A percentile compares a stretch with the other conserved stretches of the same genome.
These are phyloP conservation scores for Hoplodrina blanda DNA, from an alignment of 2,888 invertebrate species.

Conservation along the genomic window DNA sequence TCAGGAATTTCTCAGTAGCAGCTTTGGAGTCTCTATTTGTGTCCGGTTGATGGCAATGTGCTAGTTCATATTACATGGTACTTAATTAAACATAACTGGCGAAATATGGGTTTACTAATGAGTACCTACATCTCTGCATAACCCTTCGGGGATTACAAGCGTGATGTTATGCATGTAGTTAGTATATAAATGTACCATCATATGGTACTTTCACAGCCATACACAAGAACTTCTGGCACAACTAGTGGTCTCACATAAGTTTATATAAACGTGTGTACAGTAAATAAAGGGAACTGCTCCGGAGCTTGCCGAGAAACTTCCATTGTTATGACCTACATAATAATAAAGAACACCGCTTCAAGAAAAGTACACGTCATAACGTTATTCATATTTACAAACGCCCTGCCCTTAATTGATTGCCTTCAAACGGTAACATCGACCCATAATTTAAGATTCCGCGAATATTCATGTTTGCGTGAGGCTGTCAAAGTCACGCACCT, in stretches of 20 bases:
- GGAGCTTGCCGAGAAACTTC: constrained; percentile 34
- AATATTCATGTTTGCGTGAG: constrained; percentile 40
- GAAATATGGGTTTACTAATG: no score
- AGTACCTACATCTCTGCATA: no score
- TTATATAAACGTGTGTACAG: constrained; percentile 33
- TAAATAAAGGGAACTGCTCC: constrained; percentile 37
- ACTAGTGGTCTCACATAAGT: constrained; percentile 21
- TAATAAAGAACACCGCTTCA: constrained; percentile 30
- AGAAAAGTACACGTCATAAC: constrained; percentile 23
- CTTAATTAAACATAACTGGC: no score
- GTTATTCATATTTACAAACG: constrained; percentile 9
- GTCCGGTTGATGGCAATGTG: no score
- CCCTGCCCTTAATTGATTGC: constrained; percentile 14
- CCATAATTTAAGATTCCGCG: constrained; percentile 7
- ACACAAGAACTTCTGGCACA: constrained; percentile 24
- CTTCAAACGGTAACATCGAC: constrained; percentile 4
- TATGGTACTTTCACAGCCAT: constrained; percentile 4
- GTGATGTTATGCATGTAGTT: background rate
- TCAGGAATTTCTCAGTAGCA: no score
- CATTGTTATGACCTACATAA: constrained; percentile 40
- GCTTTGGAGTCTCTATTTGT: no score
- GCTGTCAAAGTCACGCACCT: constrained; percentile 41
- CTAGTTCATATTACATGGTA: no score
- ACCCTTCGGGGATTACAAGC: no score
- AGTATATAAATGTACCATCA: background rate